Conservation (phyloP, 2,888 invertebrate species). For the Baronia brevicornis region DNA sequence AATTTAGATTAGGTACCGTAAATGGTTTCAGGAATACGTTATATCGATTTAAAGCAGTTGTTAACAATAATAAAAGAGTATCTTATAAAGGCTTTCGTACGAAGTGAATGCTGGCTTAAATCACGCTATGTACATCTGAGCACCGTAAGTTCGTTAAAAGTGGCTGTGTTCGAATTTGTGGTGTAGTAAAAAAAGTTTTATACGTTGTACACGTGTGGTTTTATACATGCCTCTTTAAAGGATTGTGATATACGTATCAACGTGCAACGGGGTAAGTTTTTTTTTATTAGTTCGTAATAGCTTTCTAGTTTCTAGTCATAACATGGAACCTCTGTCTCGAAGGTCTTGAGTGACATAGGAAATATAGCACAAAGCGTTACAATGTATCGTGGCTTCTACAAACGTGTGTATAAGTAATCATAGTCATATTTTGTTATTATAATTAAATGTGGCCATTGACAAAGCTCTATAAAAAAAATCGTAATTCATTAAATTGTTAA, state of each 20-base stretch:
- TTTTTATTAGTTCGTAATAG: constrained; percentile 10
- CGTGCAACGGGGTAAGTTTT: constrained; percentile 57
- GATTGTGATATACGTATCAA: constrained; percentile 51
- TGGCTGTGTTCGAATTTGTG: constrained; percentile 69
- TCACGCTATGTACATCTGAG: constrained; percentile 62
- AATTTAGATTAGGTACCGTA: constrained; percentile 31
- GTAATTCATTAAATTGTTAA: too few species aligned
- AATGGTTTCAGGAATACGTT: constrained; percentile 38
- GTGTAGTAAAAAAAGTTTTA: constrained; percentile 42
- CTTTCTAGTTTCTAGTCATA: constrained; percentile 22
- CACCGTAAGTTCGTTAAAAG: constrained; percentile 63
- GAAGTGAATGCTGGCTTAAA: constrained; percentile 59
- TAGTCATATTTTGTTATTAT: too few species aligned
- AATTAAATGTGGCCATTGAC: too few species aligned
- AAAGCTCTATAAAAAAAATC: too few species aligned
- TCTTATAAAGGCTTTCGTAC: constrained; percentile 47
- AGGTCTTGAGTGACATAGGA: constrained; percentile 9
- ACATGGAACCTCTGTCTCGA: constrained; percentile 8
- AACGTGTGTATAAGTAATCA: constrained; percentile 14
- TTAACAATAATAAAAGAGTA: constrained; percentile 29
- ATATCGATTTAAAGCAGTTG: constrained; percentile 31
- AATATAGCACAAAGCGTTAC: constrained; percentile 13
- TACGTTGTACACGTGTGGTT: constrained; percentile 44
- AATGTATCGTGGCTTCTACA: constrained; percentile 7
- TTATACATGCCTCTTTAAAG: constrained; percentile 47